Conservation (phyloP, 2,797 vertebrate genomes). For the Mormyrus hasselquistii region DNA sequence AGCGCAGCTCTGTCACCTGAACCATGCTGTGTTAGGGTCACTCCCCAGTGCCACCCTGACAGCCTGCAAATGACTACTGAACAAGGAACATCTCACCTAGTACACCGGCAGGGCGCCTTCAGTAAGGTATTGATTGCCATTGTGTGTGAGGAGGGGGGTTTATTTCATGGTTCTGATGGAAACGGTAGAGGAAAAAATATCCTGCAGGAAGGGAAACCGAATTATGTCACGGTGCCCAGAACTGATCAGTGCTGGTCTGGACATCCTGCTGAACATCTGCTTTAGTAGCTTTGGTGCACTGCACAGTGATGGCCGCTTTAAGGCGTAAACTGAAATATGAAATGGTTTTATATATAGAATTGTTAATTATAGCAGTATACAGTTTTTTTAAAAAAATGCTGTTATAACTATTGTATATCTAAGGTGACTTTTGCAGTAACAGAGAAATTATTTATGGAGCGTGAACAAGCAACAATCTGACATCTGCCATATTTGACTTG, state of each 20-base stretch:
- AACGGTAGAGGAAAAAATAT: background rate
- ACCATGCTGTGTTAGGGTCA: background rate
- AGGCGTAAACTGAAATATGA: background rate
- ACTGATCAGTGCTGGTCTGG: background rate
- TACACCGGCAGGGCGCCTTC: background rate
- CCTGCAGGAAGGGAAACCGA: background rate
- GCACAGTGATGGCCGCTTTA: background rate
- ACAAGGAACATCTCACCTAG: background rate
- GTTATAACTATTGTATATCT: background rate
- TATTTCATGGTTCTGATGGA: background rate
- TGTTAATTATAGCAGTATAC: background rate
- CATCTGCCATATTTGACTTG: conserved; percentile 5
- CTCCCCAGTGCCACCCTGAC: background rate
- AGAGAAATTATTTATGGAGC: background rate
- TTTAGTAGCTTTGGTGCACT: background rate
- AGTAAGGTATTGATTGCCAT: background rate
- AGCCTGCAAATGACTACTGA: background rate
- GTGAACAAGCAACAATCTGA: conserved; percentile 13
- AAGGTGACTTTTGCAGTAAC: background rate
- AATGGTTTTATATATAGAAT: background rate
- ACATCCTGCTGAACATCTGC: background rate
- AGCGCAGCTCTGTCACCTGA: background rate
- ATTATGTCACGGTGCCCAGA: background rate
- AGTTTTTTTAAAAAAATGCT: background rate
- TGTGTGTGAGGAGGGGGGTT: background rate